Base-by-base conservation (phyloP, 1,140 invertebrate species). In the Panagrolaimus sp. region DNA sequence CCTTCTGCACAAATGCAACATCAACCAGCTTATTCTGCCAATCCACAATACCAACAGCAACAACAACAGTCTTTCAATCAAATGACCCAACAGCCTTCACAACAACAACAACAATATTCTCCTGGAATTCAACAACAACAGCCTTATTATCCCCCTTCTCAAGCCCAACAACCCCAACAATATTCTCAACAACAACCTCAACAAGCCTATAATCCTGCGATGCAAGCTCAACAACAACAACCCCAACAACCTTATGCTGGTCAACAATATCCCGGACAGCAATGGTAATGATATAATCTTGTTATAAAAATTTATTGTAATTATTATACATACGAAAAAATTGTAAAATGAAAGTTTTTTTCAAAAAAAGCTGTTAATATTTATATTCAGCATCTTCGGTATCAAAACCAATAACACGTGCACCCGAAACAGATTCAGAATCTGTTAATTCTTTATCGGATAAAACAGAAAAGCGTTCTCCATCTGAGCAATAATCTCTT, bases 371-470 rank as follows among this genome's bases (percentile, higher is more conserved):
- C 44, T 26, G 10, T 21, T 26, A 58, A 28, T 58, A 58, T 26
- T 26, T 58, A 10, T 58, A 58, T 58, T 58, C 32, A 38, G 32
- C 32, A 38, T 38, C 7, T 38, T 38, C 32, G 7, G 7, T 7
- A 58, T 58, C 52, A 26, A 58, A 26, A 26, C 52, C 52, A 21
- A 58, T 21, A 2, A 58, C 52, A 21, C 52, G 52, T 10, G 52
- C 52, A 58, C 52, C 52, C 10, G 52, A 58, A 21, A 58, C 28
- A 26, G 21, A 26, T 58, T 58, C 52, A 26, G 52, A 26, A 58
- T 58, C 52, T 1, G 52, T 58, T 28, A 58, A 26, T 26, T 58
- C 52, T 17, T 58, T 58, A 21, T 58, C 52, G 5, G 52, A 58
- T 12, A 58, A 58, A 58, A 21, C 52, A 3, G 52, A 21, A 58